Conservation (phyloP, 2,888 invertebrate genomes). For the Ecdyonurus torrentis region DNA sequence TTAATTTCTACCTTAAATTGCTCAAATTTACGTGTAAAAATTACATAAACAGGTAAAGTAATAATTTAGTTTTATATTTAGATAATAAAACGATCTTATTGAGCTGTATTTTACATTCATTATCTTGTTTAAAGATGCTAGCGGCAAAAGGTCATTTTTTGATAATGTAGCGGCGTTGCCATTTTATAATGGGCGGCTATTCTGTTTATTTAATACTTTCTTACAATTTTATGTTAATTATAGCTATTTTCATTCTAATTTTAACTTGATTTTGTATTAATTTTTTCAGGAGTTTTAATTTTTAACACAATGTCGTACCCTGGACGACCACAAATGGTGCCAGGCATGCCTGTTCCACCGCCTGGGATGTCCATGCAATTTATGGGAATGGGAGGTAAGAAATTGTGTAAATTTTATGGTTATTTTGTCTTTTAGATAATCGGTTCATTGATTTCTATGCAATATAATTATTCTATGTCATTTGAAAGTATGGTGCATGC, state of each 20-base stretch:
- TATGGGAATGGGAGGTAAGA: constrained; percentile 25
- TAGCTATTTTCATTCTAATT: background rate
- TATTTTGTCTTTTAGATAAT: too few species aligned
- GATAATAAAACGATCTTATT: background rate
- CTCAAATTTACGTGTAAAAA: background rate
- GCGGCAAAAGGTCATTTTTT: background rate
- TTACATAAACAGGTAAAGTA: background rate
- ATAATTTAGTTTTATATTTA: background rate
- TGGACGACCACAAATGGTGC: constrained; percentile 63
- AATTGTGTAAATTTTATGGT: too few species aligned
- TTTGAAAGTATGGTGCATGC: too few species aligned
- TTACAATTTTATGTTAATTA: background rate
- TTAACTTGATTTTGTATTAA: background rate
- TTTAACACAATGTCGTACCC: constrained; percentile 63
- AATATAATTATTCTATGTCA: too few species aligned
- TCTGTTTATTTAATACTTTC: too few species aligned
- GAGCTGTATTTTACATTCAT: background rate
- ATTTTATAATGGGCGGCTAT: background rate
- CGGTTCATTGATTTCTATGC: too few species aligned
- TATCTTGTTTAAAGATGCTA: background rate
- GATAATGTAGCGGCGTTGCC: background rate
- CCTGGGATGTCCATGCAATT: constrained; percentile 32
- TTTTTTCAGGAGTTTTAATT: constrained; percentile 9
- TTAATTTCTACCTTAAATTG: background rate
- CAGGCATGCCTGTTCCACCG: constrained; percentile 41